Base-by-base conservation (phyloP, 2,113 vertebrate genomes). In the Plotosus lineatus region DNA sequence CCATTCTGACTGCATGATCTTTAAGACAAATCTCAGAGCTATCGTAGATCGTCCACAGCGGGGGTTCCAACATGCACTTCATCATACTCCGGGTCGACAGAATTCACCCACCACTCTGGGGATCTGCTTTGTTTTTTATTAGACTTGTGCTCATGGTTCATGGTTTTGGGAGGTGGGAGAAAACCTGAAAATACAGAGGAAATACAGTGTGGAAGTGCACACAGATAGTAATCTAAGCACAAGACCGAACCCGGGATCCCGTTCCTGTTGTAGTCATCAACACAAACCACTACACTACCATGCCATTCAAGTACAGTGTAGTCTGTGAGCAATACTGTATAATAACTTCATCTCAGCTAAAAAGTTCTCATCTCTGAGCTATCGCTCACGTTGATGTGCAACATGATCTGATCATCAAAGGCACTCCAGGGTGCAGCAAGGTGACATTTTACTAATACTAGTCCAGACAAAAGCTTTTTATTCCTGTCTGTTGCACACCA, bases 371-470 rank as follows among this genome's bases (percentile, higher is more conserved):
- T 15, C 33, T 8, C 0, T 1, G 46, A 21, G 36, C 33, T 8
- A 33, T 48, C 42, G 6, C 60, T 78, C 60, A 36, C 40, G 4
- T 3, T 33, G 31, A 65, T 33, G 44, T 36, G 21, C 28, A 58
- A 65, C 28, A 71, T 44, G 51, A 79, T 36, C 19, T 46, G 31
- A 40, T 60, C 58, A 48, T 38, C 55, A 17, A 10, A 2, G 21
- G 19, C 69, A 63, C 42, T 28, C 6, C 46, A 65, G 58, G 58
- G 21, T 31, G 56, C 44, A 38, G 28, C 36, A 31, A 75, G 17
- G 63, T 60, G 79, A 82, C 84, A 80, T 66, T 75, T 73, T n/a
- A 42, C 21, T 44, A 73, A 72, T 78, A 9, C 36, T 44, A 26
- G 75, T 65, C 66, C 4, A 21, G 31, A 68, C 66, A 61, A 61